These are phyloP conservation scores for Cyphomyrus plagiostoma DNA, from an alignment of 2,113 vertebrate genomes.

Conservation along the genomic window DNA sequence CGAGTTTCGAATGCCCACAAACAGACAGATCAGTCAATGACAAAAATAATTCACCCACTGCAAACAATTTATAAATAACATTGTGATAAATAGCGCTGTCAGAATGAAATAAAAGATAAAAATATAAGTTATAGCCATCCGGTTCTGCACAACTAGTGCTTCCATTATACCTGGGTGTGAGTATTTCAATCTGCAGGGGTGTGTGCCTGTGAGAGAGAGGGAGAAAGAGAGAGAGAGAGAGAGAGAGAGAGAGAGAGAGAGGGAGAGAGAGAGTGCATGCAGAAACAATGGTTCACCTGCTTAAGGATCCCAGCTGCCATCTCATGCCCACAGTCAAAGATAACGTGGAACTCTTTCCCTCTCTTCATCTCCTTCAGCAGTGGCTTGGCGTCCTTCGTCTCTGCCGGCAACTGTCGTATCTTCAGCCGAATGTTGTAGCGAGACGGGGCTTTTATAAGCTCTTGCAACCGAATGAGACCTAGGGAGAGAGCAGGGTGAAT, in stretches of 20 bases:
- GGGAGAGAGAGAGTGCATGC: not conserved
- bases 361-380: slow-evolving; percentile 97
- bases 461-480: slow-evolving; percentile 97
- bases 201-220: not conserved
- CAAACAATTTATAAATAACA: slow-evolving; percentile 9
- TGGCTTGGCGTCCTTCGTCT: slow-evolving; percentile 93
- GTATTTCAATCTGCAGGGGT: not conserved
- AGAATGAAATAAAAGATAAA: slow-evolving; percentile 1
- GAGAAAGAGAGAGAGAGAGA: not conserved
- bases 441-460: slow-evolving; percentile 96
- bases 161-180: not conserved
- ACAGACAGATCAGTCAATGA: not conserved
- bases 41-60: not conserved
- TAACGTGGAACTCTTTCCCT: slow-evolving; percentile 95
- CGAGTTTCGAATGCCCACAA: not conserved
- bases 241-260: not conserved
- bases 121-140: not conserved
- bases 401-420: slow-evolving; percentile 89
- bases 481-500: slow-evolving; percentile 17
- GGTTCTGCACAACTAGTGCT: not conserved
- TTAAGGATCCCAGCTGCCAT: slow-evolving; percentile 97
- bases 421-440: slow-evolving; percentile 94
- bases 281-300: slow-evolving; percentile 66
- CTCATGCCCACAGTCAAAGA: slow-evolving; percentile 95
- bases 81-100: slow-evolving; percentile 2